Percentiles rank a stretch among this genome's conserved stretches.
These are phyloP conservation scores for Morpho achilles DNA, from an alignment of 2,888 invertebrate genomes.

Conservation along the genomic window DNA sequence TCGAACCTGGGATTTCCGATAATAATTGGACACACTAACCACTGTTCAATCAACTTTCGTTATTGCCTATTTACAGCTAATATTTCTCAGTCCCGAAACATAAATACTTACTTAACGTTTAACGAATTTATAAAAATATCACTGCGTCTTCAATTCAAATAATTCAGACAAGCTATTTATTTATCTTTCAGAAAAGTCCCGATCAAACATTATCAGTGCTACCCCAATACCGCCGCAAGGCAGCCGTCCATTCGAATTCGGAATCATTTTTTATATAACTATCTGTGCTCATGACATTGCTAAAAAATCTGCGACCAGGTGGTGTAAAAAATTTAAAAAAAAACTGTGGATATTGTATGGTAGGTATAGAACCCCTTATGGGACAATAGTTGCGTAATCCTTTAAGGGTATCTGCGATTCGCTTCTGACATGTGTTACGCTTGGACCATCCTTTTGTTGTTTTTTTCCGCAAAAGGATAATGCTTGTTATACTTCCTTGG, in stretches of 20 bases:
- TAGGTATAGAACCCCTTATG: slow-evolving; percentile 8
- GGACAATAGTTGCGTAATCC: slow-evolving; percentile 45
- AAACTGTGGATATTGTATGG: slow-evolving; percentile 38
- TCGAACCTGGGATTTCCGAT: too few species aligned
- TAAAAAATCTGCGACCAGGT: slow-evolving; percentile 66
- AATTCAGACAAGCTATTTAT: not conserved
- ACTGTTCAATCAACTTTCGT: too few species aligned
- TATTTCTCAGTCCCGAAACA: too few species aligned
- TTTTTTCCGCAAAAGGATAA: slow-evolving; percentile 32
- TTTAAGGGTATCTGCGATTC: slow-evolving; percentile 42
- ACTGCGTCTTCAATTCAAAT: not conserved
- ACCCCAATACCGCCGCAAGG: slow-evolving; percentile 40
- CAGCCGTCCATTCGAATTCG: slow-evolving; percentile 36
- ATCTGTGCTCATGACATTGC: slow-evolving; percentile 52
- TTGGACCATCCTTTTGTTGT: slow-evolving; percentile 47
- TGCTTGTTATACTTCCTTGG: slow-evolving; percentile 21
- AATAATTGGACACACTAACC: too few species aligned
- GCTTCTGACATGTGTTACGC: slow-evolving; percentile 61
- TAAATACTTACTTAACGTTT: not conserved
- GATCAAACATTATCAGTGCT: slow-evolving; percentile 50
- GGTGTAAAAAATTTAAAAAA: slow-evolving; percentile 43
- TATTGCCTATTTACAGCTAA: too few species aligned
- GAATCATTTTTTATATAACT: slow-evolving; percentile 30
- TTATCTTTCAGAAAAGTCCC: slow-evolving; percentile 24
- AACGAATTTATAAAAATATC: not conserved